Evolutionary conservation across 2,888 invertebrate genomes (phyloP).

Genomic region (Sthenelais limicola): DNA sequence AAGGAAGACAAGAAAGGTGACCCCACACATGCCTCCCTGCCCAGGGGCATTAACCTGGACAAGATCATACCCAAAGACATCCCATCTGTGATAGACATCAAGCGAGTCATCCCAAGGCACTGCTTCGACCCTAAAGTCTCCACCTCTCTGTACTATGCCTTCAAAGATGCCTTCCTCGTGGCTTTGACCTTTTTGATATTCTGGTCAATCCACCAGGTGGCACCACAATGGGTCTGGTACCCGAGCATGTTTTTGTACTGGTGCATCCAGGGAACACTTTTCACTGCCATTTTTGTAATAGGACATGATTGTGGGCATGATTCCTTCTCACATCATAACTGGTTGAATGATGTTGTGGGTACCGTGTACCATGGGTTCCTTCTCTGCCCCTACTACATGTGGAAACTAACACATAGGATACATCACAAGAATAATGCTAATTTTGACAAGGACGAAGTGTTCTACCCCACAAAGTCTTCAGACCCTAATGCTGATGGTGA

Average conservation of each 20-base stretch:
- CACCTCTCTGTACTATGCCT: conserved; percentile 61
- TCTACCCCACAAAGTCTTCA: conserved; percentile 62
- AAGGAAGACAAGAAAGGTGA: conserved; percentile 22
- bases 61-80: conserved; percentile 52
- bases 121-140: conserved; percentile 61
- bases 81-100: conserved; percentile 65
- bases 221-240: conserved; percentile 44
- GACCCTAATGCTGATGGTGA: conserved; percentile 16
- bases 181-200: conserved; percentile 49
- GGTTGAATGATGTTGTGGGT: conserved; percentile 63
- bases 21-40: neutral
- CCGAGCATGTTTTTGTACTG: conserved; percentile 54
- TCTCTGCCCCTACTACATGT: conserved; percentile 65
- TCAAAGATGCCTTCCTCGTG: conserved; percentile 60
- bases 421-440: conserved; percentile 69
- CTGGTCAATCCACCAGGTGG: conserved; percentile 30
- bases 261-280: conserved; percentile 65
- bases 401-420: conserved; percentile 66
- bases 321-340: conserved; percentile 61
- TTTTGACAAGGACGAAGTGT: conserved; percentile 68
- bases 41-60: conserved; percentile 9
- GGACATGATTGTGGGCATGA: conserved; percentile 67
- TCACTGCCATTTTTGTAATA: conserved; percentile 64
- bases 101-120: conserved; percentile 58
- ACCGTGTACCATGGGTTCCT: conserved; percentile 62